Conservation (phyloP, 2,888 invertebrate genomes). For the Amblyjoppa proteus region DNA sequence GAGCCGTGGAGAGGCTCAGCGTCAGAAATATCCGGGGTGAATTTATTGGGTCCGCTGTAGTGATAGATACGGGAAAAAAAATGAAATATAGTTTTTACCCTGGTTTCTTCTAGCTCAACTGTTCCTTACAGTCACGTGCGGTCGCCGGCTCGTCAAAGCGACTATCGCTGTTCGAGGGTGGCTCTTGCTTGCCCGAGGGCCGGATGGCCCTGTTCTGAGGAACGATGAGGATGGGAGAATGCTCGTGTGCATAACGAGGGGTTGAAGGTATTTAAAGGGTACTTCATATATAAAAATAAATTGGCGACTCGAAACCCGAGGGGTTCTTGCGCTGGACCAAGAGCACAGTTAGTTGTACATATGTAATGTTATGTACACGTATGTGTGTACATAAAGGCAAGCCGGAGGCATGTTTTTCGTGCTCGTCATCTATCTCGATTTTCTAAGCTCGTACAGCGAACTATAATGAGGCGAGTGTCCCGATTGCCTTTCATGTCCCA, state of each 20-base stretch:
- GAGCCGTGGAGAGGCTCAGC: slow-evolving; percentile 1
- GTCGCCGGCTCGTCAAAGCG: slow-evolving; percentile 22
- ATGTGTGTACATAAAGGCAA: background rate
- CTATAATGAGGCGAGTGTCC: slow-evolving; percentile 26
- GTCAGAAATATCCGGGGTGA: slow-evolving; percentile 27
- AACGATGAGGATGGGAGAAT: slow-evolving; percentile 25
- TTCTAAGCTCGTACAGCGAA: slow-evolving; percentile 24
- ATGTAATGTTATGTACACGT: slow-evolving; percentile 1
- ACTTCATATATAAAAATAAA: slow-evolving; percentile 68
- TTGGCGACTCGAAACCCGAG: slow-evolving; percentile 65
- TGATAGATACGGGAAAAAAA: background rate
- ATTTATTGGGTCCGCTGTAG: slow-evolving; percentile 5
- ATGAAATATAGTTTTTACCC: slow-evolving; percentile 28
- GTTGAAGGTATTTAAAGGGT: slow-evolving; percentile 70
- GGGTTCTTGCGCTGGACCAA: slow-evolving; percentile 23
- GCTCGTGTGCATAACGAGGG: slow-evolving; percentile 64
- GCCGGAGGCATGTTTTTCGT: slow-evolving; percentile 2
- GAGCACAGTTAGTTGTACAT: slow-evolving; percentile 1
- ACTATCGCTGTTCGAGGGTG: slow-evolving; percentile 52
- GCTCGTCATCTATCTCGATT: slow-evolving; percentile 4
- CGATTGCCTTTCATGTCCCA: background rate
- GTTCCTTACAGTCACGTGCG: slow-evolving; percentile 12
- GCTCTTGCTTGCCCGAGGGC: slow-evolving; percentile 13
- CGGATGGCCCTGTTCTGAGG: background rate
- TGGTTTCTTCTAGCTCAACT: slow-evolving; percentile 37